Base-by-base conservation (phyloP, 2,113 vertebrate species). In the Alaudala cheleensis region DNA sequence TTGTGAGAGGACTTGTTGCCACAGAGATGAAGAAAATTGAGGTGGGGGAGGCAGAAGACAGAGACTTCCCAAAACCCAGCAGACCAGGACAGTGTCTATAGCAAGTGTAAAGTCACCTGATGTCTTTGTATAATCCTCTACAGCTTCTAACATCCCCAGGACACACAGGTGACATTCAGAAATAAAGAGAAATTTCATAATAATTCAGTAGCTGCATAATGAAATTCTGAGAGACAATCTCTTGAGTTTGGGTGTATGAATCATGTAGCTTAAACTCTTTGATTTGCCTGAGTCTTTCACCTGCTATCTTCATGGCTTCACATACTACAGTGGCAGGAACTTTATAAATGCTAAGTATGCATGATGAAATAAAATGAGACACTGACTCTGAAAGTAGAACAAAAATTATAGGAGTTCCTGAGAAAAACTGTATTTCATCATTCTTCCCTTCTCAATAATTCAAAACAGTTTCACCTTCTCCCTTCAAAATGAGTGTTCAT, bases 391-490 rank as follows among this genome's bases (percentile, higher is more conserved):
- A 87, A 95, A 89, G 40, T 39, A 89, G 65, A 95, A 82, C 53
- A 96, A 72, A 89, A 89, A n/a, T 69, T 18, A 93, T 42, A 81
- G 70, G n/a, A 69, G 19, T 37, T 82, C n/a, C 67, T 89, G 65
- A 88, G 65, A 56, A 95, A 96, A 84, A 31, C 7, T 58, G 33
- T 45, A 21, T 79, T 93, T 86, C 37, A 91, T 92, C 76, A 88
- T 62, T 86, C 39, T 86, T 54, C 17, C 17, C 16, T 73, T 92
- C 79, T 90, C 72, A 87, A 34, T 85, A 72, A 94, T 69, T 90
- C 54, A 90, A 65, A 81, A 73, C 50, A 77, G 26, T 45, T 88
- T 77, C 62, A 87, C 42, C 26, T 66, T 73, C 19, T 86, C 39
- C 45, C 34, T 88, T 94, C 66, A 91, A 72, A 91, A 74, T 61